Conservation (phyloP, 1,140 invertebrate genomes). For the Steinernema feltiae region DNA sequence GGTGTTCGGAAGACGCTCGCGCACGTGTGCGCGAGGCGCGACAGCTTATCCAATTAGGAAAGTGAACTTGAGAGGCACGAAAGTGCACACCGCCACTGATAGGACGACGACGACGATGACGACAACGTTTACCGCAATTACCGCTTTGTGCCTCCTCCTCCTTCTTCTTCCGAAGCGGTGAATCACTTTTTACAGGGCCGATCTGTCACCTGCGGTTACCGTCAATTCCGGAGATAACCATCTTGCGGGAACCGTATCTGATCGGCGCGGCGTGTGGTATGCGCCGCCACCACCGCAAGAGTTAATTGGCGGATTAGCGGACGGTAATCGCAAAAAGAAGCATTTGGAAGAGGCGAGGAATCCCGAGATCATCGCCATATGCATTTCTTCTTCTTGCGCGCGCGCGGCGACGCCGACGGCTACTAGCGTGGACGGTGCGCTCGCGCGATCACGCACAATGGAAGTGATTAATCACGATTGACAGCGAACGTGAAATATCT, state of each 20-base stretch:
- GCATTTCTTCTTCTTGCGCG: not conserved
- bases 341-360: not conserved
- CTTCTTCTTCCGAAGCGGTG: not conserved
- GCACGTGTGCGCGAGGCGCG: too few relatives aligned
- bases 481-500: constrained; percentile 15
- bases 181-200: not conserved
- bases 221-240: not conserved
- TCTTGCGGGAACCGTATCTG: constrained; percentile 9
- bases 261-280: constrained; percentile 3
- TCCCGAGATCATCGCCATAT: not conserved
- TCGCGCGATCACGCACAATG: not conserved
- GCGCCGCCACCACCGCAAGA: too few relatives aligned
- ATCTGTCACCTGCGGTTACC: not conserved
- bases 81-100: not conserved
- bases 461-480: constrained; percentile 12
- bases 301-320: not conserved
- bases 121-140: not conserved
- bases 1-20: not conserved
- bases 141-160: too few relatives aligned
- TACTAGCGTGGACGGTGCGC: not conserved
- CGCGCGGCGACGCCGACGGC: not conserved
- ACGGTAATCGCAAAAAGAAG: not conserved
- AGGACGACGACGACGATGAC: too few relatives aligned
- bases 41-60: not conserved
- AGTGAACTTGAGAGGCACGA: not conserved